These are phyloP conservation scores for Aporrectodea caliginosa DNA, from an alignment of 1,140 invertebrate species.

Conservation along the genomic window DNA sequence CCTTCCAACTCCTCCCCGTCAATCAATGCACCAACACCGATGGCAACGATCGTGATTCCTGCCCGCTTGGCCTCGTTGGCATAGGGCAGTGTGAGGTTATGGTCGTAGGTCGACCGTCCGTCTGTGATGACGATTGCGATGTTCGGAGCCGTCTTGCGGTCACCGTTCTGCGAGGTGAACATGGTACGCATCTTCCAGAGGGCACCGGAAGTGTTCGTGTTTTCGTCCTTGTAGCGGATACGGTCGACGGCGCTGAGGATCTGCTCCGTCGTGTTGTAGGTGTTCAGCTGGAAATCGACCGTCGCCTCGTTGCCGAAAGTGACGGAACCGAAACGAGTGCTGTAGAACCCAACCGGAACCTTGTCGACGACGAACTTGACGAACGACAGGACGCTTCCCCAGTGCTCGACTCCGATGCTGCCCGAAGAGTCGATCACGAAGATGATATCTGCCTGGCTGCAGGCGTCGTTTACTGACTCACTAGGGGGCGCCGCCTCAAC, in stretches of 20 bases:
- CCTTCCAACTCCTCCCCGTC: not conserved
- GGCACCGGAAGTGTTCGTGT: slow-evolving; percentile 33
- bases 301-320: slow-evolving; percentile 8
- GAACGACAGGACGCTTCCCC: not conserved
- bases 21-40: not conserved
- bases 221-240: slow-evolving; percentile 9
- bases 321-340: slow-evolving; percentile 14
- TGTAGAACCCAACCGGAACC: not conserved
- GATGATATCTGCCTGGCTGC: slow-evolving; percentile 22
- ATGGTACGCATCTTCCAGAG: slow-evolving; percentile 12
- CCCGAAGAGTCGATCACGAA: slow-evolving; percentile 31
- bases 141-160: slow-evolving; percentile 25
- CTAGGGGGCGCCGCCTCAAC: not conserved
- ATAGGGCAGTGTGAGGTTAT: slow-evolving; percentile 13
- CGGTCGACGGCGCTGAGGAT: slow-evolving; percentile 1
- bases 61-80: slow-evolving; percentile 18
- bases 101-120: slow-evolving; percentile 28
- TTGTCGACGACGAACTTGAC: slow-evolving; percentile 17
- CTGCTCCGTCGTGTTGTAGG: not conserved
- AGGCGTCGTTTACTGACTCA: not conserved
- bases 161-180: slow-evolving; percentile 26
- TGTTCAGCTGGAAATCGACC: slow-evolving; percentile 16
- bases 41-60: not conserved
- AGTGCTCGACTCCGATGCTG: slow-evolving; percentile 14
- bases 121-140: slow-evolving; percentile 32